Evolutionary conservation across 1,140 invertebrate genomes (phyloP), one percentile per base, ranked within the genome.

Genomic region (Hycleus cichorii): DNA sequence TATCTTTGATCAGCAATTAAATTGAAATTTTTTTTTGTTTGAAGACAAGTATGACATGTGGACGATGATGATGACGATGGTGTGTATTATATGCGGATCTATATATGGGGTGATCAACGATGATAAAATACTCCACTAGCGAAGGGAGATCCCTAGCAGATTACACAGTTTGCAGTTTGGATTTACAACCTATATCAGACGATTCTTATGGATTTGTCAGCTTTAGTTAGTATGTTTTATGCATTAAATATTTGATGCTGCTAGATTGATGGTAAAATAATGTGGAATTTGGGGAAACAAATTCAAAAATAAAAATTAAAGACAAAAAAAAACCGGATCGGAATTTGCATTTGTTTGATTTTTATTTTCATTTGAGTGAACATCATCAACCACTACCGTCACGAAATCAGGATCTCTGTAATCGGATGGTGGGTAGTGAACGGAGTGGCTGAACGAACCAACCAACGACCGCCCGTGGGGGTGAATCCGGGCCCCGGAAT

Each of bases 131-230:
- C 39, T 44, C 46, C 40, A 18, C 43, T 52, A 45, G 49, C 42
- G 44, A 44, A 53, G 63, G 64, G 58, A 58, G 60, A 63, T 62
- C 56, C 60, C 62, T 63, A 62, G 57, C 65, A 67, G 67, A 69
- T 69, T 69, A 69, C 65, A 67, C 59, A 67, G 67, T 69, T 69
- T 69, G 65, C 67, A 60, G 59, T 69, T 57, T 59, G 67, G 67
- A 69, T 69, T 69, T 69, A 67, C 65, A 69, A 63, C 63, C 59
- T 57, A 68, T 65, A 63, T 60, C 59, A 58, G 54, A 49, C 59
- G 64, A 56, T 67, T 67, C 64, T 65, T 67, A 64, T 64, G 64
- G 65, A 69, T 69, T 66, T 69, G 65, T 64, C 65, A 60, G 67
- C 59, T 66, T 62, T 48, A 18, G 9, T 25, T 67, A 32, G 56